These are phyloP conservation scores for Mongoloraphidia duomilia DNA, from an alignment of 2,888 invertebrate genomes.

Conservation along the genomic window DNA sequence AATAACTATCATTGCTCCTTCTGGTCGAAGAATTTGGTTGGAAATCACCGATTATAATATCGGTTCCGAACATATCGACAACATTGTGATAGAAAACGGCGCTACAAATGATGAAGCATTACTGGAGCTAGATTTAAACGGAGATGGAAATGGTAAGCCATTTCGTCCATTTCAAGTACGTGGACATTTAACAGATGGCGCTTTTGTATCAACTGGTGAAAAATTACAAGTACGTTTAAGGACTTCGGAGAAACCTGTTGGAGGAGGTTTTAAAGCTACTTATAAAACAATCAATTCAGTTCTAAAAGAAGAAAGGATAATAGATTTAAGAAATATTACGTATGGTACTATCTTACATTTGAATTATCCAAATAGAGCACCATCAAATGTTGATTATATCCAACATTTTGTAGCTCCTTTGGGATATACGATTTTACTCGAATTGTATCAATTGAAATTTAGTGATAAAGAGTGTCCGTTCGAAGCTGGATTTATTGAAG, in stretches of 20 bases:
- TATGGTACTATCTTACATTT: slow-evolving; percentile 37
- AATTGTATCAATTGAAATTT: slow-evolving; percentile 33
- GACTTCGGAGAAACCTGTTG: slow-evolving; percentile 47
- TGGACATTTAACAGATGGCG: slow-evolving; percentile 46
- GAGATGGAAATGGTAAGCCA: slow-evolving; percentile 27
- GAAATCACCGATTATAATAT: slow-evolving; percentile 49
- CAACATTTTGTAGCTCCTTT: slow-evolving; percentile 42
- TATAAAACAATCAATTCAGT: slow-evolving; percentile 38
- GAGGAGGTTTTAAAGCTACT: slow-evolving; percentile 49
- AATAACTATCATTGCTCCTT: slow-evolving; percentile 53
- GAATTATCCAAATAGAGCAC: slow-evolving; percentile 41
- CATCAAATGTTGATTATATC: slow-evolving; percentile 35
- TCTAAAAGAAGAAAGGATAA: slow-evolving; percentile 29
- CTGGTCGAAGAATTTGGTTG: slow-evolving; percentile 54
- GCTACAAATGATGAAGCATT: slow-evolving; percentile 34
- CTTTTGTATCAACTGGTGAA: slow-evolving; percentile 50
- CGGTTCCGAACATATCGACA: slow-evolving; percentile 31
- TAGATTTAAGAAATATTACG: slow-evolving; percentile 30
- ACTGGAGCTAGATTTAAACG: slow-evolving; percentile 40
- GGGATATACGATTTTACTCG: slow-evolving; percentile 35
- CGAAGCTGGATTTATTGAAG: slow-evolving; percentile 24
- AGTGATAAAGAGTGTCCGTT: slow-evolving; percentile 25
- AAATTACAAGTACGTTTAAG: slow-evolving; percentile 43
- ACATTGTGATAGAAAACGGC: slow-evolving; percentile 19
- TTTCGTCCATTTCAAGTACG: slow-evolving; percentile 42